Percentiles rank a stretch among this genome's conserved stretches.
Evolutionary conservation across 2,797 vertebrate species (phyloP).

Genomic region (Etheostoma perlongum): DNA sequence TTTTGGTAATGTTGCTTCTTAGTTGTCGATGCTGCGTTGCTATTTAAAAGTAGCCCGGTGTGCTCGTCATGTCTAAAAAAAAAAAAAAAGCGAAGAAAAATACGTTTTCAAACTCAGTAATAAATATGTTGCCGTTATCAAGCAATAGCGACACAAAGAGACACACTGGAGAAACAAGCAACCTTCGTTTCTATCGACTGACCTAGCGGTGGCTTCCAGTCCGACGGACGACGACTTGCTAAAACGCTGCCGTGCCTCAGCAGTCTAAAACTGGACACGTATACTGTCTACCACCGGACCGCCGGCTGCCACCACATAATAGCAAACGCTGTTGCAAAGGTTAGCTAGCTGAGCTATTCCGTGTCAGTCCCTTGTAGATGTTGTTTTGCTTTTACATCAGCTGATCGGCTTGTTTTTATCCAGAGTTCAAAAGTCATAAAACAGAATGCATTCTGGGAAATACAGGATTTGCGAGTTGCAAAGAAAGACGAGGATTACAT

Average conservation of each 20-base stretch:
- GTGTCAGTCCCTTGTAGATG: constrained; percentile 64
- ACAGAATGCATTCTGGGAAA: constrained; percentile 73
- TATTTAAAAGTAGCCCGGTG: not conserved
- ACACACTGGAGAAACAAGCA: constrained; percentile 48
- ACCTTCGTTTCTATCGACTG: constrained; percentile 58
- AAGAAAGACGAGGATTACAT: not conserved
- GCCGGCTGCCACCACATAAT: constrained; percentile 35
- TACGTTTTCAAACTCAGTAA: not conserved
- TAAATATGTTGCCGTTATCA: not conserved
- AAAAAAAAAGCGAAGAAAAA: not conserved
- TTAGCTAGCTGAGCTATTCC: constrained; percentile 53
- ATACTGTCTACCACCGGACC: not conserved
- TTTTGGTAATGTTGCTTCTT: not conserved
- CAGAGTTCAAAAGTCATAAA: constrained; percentile 74
- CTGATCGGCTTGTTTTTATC: constrained; percentile 88
- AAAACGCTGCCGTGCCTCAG: constrained; percentile 46
- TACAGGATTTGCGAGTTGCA: constrained; percentile 34
- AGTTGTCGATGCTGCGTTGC: constrained; percentile 12
- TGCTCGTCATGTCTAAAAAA: not conserved
- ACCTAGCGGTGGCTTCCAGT: constrained; percentile 61
- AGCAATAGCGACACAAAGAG: constrained; percentile 34
- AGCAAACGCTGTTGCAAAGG: constrained; percentile 15
- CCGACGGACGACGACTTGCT: constrained; percentile 33
- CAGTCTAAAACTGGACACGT: constrained; percentile 34
- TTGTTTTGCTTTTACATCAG: constrained; percentile 85